These are phyloP conservation scores for Sylvietta virens DNA, from an alignment of 2,113 vertebrate species.

Conservation along the genomic window DNA sequence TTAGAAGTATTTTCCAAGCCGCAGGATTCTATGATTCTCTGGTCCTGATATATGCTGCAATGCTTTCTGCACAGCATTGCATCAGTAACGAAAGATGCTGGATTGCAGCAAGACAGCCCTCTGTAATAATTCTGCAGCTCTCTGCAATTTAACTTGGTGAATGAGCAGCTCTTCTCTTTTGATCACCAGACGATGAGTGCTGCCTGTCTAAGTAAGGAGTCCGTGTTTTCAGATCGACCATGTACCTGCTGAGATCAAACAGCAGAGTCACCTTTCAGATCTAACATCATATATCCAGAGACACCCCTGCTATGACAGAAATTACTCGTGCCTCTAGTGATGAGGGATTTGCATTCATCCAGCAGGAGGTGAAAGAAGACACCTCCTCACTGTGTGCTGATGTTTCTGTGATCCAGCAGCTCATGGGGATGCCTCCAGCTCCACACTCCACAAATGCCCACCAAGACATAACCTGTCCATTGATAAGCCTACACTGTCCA, in stretches of 20 bases:
- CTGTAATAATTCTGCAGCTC: background rate
- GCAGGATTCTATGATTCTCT: background rate
- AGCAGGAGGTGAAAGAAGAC: background rate
- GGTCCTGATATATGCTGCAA: background rate
- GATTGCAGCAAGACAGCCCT: background rate
- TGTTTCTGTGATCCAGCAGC: background rate
- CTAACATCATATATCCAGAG: background rate
- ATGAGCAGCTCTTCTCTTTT: background rate
- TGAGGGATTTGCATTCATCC: background rate
- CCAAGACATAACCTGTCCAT: background rate
- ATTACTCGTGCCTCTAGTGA: fast-evolving
- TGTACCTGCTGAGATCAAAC: background rate
- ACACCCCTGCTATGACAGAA: background rate
- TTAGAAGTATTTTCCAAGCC: background rate
- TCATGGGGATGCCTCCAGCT: background rate
- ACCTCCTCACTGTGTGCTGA: background rate
- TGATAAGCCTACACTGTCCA: background rate
- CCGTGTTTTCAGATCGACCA: fast-evolving
- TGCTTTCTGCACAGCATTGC: background rate
- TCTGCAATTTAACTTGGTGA: background rate
- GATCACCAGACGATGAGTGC: background rate
- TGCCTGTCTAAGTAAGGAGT: background rate
- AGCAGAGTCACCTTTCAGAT: background rate
- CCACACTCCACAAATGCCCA: background rate
- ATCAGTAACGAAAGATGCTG: background rate